Evolutionary conservation across 2,888 invertebrate genomes (phyloP), one percentile per base, ranked within the genome.

Genomic region (Itoplectis maculator): DNA sequence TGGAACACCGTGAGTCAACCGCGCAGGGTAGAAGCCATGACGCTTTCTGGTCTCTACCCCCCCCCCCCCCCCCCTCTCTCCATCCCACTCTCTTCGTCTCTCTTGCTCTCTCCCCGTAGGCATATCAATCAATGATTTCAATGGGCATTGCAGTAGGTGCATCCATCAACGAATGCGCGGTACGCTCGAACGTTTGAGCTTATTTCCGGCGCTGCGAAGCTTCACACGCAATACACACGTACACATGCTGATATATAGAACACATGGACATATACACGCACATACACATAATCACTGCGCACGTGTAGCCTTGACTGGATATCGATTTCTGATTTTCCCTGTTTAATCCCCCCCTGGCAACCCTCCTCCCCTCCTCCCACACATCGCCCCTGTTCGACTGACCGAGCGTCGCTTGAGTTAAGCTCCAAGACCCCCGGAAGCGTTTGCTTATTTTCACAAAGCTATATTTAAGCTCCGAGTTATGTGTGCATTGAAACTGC

Each of bases 1-100:
- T 80, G 76, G 66, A 79, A 76, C 76, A 86, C 85, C 79, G 91
- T 90, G 88, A 91, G 90, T 89, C 79, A 47, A 37, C 59, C 29
- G 8, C 69, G 15, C 18, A 5, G 47, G 29, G 9, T 77, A 45
- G 45, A 63, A 47, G 35, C 54, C 54, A 3, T 40, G 15, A 40
- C 9, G 20, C 40, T 40, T 45, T 9, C 7, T 29, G 35, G 11
- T 20, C 29, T 23, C 47, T 40, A 8, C 23, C 45, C 45, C 35
- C 20, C 49, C 47, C 15, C 8, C 23, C 42, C 18, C 29, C n/a
- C n/a, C n/a, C n/a, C n/a, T n/a, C n/a, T n/a, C n/a, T n/a, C n/a
- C n/a, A n/a, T n/a, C n/a, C n/a, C n/a, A n/a, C n/a, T n/a, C n/a
- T n/a, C n/a, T n/a, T n/a, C n/a, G n/a, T n/a, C n/a, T n/a, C n/a